These are phyloP conservation scores for Drosophila repleta DNA, from an alignment of 1,140 invertebrate genomes.

Conservation along the genomic window DNA sequence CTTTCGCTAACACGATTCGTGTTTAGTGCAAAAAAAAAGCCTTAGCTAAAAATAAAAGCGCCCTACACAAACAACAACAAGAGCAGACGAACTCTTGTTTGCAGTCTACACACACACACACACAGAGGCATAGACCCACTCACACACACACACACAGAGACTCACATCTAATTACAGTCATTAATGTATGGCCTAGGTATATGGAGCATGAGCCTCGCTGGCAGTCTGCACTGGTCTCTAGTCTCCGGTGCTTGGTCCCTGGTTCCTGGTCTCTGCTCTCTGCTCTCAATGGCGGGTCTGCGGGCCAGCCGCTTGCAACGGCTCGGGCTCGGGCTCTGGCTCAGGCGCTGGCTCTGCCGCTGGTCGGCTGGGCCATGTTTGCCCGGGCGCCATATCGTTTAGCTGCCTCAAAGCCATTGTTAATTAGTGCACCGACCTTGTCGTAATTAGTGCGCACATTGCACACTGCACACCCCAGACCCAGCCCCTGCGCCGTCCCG, in stretches of 20 bases:
- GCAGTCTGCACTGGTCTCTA: constrained; percentile 4
- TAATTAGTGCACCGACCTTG: constrained; percentile 78
- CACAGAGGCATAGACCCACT: not conserved
- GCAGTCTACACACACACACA: not conserved
- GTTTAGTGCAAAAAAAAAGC: not conserved
- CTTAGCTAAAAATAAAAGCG: not conserved
- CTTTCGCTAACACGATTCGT: not conserved
- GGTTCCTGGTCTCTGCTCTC: constrained; percentile 3
- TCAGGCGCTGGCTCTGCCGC: not conserved
- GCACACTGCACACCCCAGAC: constrained; percentile 34
- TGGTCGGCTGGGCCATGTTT: constrained; percentile 20
- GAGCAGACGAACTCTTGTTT: not conserved
- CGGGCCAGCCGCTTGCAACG: not conserved
- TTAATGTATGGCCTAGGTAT: not conserved
- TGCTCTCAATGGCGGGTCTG: constrained; percentile 18
- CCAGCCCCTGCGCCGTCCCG: not conserved
- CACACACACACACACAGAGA: constrained; percentile 4
- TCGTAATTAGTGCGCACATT: constrained; percentile 70
- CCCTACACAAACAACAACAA: not conserved
- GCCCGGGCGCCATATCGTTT: constrained; percentile 54
- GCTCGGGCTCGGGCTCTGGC: not conserved
- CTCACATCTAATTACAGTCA: constrained; percentile 1
- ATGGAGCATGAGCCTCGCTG: constrained; percentile 9
- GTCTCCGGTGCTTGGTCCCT: constrained; percentile 12
- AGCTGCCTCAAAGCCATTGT: constrained; percentile 75